Base-by-base conservation (phyloP, 2,113 vertebrate genomes). In the Pteronura brasiliensis region DNA sequence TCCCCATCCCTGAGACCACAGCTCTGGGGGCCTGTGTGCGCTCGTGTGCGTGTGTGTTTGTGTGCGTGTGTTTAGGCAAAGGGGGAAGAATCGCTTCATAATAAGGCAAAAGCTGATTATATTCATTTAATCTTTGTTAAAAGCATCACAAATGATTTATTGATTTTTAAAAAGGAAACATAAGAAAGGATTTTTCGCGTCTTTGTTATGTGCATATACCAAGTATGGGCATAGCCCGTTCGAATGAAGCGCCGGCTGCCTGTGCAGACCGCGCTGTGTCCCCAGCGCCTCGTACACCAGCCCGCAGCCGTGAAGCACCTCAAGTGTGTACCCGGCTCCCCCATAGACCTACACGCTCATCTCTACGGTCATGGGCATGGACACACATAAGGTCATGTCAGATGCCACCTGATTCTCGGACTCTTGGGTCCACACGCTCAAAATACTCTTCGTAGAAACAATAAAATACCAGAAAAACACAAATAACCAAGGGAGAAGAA, bases 71-170 rank as follows among this genome's bases (percentile, higher is more conserved):
- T 52, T 52, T 52, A 52, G 9, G 44, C 3, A 23, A 44, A 44
- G 0, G 3, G 1, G 0, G 82, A 71, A 17, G 23, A 39, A 21
- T 0, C 4, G 59, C 31, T 21, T 52, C 13, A 0, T 8, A 34
- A 36, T 7, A 52, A 95, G 82, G 55, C n/a, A n/a, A 8, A 71
- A 3, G 21, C 79, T 0, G 18, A 42, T 14, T 42, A 1, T 25
- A 5, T 6, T 7, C 65, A 14, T 71, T 84, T 86, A 34, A 52
- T 89, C 85, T 93, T 95, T 93, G 96, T 97, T 98, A 97, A 97
- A 98, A 98, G 97, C 98, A 93, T 96, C 97, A 93, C 97, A 94
- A 97, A 77, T 92, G 83, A 72, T 96, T 97, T 97, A 97, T 96
- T 97, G 90, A 27, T 89, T 94, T 95, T 96, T 88, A 95, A 95